Percentiles rank a stretch among this genome's conserved stretches.
Evolutionary conservation across 1,140 invertebrate genomes (phyloP).

Genomic region (Danaus plexippus): DNA sequence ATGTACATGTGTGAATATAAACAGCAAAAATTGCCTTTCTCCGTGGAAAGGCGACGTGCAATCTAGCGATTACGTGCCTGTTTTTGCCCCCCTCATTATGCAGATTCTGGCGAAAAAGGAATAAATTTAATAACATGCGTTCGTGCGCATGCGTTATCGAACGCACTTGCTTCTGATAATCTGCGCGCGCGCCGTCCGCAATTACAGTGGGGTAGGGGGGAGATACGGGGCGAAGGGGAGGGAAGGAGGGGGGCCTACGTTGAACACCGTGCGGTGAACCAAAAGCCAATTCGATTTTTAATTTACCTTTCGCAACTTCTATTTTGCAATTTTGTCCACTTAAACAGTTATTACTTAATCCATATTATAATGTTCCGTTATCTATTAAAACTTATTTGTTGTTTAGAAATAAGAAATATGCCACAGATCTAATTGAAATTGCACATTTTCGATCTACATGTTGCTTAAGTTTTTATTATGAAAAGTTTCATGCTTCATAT

Average conservation of each 20-base stretch:
- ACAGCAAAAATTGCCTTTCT: slow-evolving; percentile 54
- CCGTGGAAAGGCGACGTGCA: slow-evolving; percentile 44
- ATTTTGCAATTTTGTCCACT: slow-evolving; percentile 38
- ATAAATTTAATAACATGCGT: slow-evolving; percentile 69
- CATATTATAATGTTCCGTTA: slow-evolving; percentile 34
- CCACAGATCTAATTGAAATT: slow-evolving; percentile 28
- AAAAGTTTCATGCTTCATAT: no score
- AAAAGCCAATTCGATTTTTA: slow-evolving; percentile 46
- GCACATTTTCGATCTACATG: slow-evolving; percentile 24
- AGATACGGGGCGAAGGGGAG: slow-evolving; percentile 8
- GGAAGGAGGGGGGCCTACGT: slow-evolving; percentile 8
- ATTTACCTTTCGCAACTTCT: slow-evolving; percentile 45
- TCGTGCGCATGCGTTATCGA: slow-evolving; percentile 66
- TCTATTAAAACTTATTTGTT: slow-evolving; percentile 35
- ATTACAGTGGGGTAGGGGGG: slow-evolving; percentile 31
- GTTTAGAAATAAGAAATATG: slow-evolving; percentile 23
- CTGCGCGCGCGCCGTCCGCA: slow-evolving; percentile 54
- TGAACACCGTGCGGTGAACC: slow-evolving; percentile 14
- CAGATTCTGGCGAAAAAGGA: slow-evolving; percentile 66
- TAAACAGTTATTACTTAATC: slow-evolving; percentile 58
- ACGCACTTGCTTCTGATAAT: slow-evolving; percentile 68
- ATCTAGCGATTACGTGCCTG: slow-evolving; percentile 59
- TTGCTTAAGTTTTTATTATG: slow-evolving; percentile 13
- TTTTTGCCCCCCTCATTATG: slow-evolving; percentile 66
- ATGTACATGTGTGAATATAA: slow-evolving; percentile 26